Percentiles rank a stretch among this genome's conserved stretches.
phyloP scores from a whole-genome alignment of 2,113 vertebrate species.

The Alethe castanea region DNA sequence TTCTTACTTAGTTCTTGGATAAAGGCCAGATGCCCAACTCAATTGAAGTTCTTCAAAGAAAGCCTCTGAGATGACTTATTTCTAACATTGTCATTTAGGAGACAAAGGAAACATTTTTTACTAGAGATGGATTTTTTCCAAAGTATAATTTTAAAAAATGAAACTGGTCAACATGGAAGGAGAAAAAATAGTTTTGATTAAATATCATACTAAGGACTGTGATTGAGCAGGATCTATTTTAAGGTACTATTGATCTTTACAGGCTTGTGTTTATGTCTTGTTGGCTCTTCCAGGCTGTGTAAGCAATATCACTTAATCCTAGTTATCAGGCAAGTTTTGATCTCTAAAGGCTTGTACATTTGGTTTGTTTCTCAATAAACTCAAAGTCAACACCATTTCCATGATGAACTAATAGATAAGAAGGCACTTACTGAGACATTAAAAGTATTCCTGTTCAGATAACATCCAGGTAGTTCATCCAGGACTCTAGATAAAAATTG shows the following conservation, averaged over 20 bases:
- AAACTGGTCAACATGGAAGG: not conserved
- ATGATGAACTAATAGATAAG: not conserved
- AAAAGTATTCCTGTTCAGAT: not conserved
- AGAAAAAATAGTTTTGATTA: not conserved
- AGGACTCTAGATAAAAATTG: not conserved
- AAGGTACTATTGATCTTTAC: not conserved
- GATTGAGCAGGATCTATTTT: not conserved
- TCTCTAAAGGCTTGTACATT: not conserved
- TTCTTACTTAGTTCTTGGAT: not conserved
- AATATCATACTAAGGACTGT: not conserved
- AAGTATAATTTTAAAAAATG: not conserved
- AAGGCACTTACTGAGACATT: not conserved
- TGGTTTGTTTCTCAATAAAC: not conserved
- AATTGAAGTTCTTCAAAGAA: not conserved
- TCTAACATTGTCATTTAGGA: not conserved
- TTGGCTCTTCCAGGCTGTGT: not conserved
- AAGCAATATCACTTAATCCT: slow-evolving; percentile 12
- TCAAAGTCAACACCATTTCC: not conserved
- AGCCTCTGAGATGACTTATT: not conserved
- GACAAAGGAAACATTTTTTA: not conserved
- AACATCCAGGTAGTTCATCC: not conserved
- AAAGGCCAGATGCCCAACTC: not conserved
- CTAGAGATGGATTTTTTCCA: not conserved
- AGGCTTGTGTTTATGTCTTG: not conserved
- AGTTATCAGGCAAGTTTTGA: not conserved